Evolutionary conservation across 2,797 vertebrate species (phyloP).

Genomic region (Novumbra hubbsi): DNA sequence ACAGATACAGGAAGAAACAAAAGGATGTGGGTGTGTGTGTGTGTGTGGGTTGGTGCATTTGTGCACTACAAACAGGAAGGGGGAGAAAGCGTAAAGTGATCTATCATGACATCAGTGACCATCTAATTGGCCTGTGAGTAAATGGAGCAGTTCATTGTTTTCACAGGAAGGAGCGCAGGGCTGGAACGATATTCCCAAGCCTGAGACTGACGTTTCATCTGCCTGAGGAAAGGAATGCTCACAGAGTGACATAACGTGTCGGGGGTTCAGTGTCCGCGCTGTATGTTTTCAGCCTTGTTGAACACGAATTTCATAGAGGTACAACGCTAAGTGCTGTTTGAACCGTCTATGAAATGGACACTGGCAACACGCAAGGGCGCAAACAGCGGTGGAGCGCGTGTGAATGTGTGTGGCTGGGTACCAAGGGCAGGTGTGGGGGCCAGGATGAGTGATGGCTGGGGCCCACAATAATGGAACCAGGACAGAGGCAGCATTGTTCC

Average conservation of each 20-base stretch:
- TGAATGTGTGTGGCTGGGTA: slow-evolving; percentile 18
- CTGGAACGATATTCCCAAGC: slow-evolving; percentile 54
- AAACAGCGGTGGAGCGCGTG: slow-evolving; percentile 22
- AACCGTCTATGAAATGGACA: slow-evolving; percentile 39
- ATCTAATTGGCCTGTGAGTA: slow-evolving; percentile 46
- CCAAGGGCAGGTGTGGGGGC: slow-evolving; percentile 57
- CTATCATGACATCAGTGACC: slow-evolving; percentile 60
- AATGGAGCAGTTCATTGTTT: slow-evolving; percentile 64
- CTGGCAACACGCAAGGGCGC: slow-evolving; percentile 27
- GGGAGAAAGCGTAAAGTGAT: slow-evolving; percentile 35
- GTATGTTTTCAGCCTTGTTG: not conserved
- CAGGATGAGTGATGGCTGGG: slow-evolving; percentile 42
- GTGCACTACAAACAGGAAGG: slow-evolving; percentile 18
- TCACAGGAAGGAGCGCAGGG: slow-evolving; percentile 53
- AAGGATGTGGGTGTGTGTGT: not conserved
- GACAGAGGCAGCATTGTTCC: slow-evolving; percentile 63
- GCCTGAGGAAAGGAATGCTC: slow-evolving; percentile 29
- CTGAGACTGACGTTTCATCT: slow-evolving; percentile 39
- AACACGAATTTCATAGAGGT: slow-evolving; percentile 23
- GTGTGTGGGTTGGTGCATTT: not conserved
- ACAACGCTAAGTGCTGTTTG: slow-evolving; percentile 36
- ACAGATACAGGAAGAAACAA: too few species aligned
- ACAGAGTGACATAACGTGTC: not conserved
- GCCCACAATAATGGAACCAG: slow-evolving; percentile 37
- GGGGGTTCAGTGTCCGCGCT: not conserved